These are phyloP conservation scores for Phaedon cochleariae DNA, from an alignment of 2,888 invertebrate genomes.

Conservation along the genomic window DNA sequence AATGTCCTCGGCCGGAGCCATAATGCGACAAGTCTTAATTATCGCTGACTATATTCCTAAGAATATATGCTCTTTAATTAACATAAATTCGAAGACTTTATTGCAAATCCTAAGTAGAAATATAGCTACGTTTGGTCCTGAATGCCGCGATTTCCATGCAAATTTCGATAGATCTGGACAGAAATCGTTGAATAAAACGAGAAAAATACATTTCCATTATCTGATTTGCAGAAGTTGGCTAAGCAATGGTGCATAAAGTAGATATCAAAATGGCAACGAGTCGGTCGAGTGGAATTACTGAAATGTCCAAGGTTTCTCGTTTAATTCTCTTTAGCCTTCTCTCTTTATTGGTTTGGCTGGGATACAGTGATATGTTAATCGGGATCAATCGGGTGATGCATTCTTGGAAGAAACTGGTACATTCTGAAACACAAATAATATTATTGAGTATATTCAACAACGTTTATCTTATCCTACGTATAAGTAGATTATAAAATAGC, in stretches of 20 bases:
- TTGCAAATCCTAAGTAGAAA: constrained; percentile 37
- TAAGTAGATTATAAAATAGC: too few relatives aligned
- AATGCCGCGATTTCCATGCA: constrained; percentile 53
- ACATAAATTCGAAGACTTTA: constrained; percentile 47
- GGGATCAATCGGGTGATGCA: background rate
- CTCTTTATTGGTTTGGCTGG: constrained; percentile 7
- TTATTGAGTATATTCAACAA: too few relatives aligned
- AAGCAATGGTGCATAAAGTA: constrained; percentile 34
- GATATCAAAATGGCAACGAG: constrained; percentile 36
- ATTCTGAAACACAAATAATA: background rate
- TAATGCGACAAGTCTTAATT: constrained; percentile 47
- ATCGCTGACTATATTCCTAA: constrained; percentile 43
- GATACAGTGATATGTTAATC: constrained; percentile 13
- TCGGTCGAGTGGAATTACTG: constrained; percentile 23
- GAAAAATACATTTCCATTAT: constrained; percentile 50
- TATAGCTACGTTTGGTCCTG: constrained; percentile 41
- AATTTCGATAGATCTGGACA: constrained; percentile 48
- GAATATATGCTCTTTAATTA: constrained; percentile 51
- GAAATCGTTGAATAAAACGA: constrained; percentile 45
- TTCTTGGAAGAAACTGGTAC: background rate
- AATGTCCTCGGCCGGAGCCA: constrained; percentile 12
- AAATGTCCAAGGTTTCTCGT: background rate
- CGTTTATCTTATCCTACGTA: too few relatives aligned
- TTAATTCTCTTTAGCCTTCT: constrained; percentile 5
- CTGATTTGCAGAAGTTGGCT: constrained; percentile 30